Percentiles rank a stretch among this genome's conserved stretches.
These are phyloP conservation scores for Chrysodeixis includens DNA, from an alignment of 2,888 invertebrate species.

Conservation along the genomic window DNA sequence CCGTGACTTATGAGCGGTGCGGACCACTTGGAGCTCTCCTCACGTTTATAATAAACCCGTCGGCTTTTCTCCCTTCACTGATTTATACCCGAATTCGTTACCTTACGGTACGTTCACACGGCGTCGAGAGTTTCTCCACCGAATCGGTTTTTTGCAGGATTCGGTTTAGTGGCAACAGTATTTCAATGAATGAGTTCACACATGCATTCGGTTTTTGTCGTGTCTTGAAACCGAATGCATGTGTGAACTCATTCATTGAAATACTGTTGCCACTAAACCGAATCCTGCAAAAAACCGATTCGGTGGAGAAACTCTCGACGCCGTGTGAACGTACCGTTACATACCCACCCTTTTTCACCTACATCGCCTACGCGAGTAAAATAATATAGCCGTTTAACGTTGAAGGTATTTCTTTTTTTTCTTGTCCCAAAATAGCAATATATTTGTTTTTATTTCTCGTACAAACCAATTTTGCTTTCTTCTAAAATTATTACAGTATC, in stretches of 20 bases:
- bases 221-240: too few species aligned
- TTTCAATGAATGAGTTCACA: too few species aligned
- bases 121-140: too few species aligned
- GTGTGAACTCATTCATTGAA: too few species aligned
- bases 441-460: background rate
- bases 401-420: background rate
- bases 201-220: too few species aligned
- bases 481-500: background rate
- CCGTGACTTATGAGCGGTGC: constrained; percentile 49
- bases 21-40: constrained; percentile 38
- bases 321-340: too few species aligned
- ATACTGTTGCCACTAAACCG: too few species aligned
- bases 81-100: constrained; percentile 49
- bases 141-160: too few species aligned
- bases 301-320: too few species aligned
- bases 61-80: constrained; percentile 30
- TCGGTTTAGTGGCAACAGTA: too few species aligned
- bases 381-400: constrained; percentile 14
- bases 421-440: background rate
- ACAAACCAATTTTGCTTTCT: background rate
- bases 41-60: constrained; percentile 49
- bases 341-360: constrained; percentile 23
- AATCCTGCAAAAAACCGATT: too few species aligned
- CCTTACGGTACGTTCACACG: too few species aligned
- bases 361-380: background rate